Conservation (phyloP, 1,140 invertebrate genomes). For the Drosophila carrolli region DNA sequence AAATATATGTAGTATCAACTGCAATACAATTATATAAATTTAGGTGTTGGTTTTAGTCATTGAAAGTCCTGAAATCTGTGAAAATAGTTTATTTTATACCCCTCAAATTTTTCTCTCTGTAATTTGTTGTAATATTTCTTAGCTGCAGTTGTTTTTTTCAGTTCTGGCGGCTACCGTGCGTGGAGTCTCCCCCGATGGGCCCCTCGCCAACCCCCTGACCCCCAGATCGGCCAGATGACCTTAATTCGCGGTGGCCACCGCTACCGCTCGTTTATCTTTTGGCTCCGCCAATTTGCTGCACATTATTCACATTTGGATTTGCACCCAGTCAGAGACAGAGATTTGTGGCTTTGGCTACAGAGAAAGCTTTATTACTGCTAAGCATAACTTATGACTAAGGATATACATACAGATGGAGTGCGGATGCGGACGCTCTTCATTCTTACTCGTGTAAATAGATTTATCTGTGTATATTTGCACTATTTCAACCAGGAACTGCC, state of each 20-base stretch:
- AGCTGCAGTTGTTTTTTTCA: constrained; percentile 13
- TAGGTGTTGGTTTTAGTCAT: too few species aligned
- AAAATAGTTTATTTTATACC: too few species aligned
- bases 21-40: too few species aligned
- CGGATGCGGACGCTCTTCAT: constrained; percentile 15
- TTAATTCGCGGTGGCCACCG: constrained; percentile 69
- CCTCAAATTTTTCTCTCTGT: not conserved
- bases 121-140: constrained; percentile 23
- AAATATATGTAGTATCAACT: too few species aligned
- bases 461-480: constrained; percentile 69
- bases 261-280: constrained; percentile 59
- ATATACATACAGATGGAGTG: constrained; percentile 27
- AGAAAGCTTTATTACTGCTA: constrained; percentile 68
- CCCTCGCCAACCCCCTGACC: constrained; percentile 29
- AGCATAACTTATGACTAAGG: constrained; percentile 35
- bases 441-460: constrained; percentile 58
- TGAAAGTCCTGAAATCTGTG: too few species aligned
- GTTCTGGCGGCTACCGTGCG: constrained; percentile 48
- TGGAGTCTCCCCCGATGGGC: constrained; percentile 23
- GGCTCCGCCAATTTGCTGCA: constrained; percentile 69
- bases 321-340: constrained; percentile 27
- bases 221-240: constrained; percentile 57
- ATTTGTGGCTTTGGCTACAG: constrained; percentile 56
- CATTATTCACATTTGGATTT: constrained; percentile 62
- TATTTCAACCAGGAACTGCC: constrained; percentile 80